Percentiles rank a stretch among this genome's conserved stretches.
These are phyloP conservation scores for Asarcornis scutulata DNA, from an alignment of 2,113 vertebrate species.

Conservation along the genomic window DNA sequence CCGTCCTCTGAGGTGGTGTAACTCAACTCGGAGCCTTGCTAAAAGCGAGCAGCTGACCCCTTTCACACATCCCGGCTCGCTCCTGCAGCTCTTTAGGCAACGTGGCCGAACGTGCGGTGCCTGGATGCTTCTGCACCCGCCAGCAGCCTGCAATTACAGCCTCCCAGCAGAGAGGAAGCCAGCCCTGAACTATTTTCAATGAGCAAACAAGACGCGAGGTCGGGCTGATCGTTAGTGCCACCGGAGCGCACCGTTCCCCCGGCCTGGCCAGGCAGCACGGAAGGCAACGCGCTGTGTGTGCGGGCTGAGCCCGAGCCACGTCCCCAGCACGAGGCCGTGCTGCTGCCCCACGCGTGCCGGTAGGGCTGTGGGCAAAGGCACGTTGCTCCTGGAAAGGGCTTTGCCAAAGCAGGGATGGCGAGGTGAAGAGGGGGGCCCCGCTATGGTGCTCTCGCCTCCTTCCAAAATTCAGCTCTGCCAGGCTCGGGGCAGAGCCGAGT, in stretches of 20 bases:
- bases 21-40: background rate
- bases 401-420: background rate
- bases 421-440: fast-evolving
- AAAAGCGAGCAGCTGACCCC: constrained; percentile 23
- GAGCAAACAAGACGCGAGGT: background rate
- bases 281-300: too few species aligned
- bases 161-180: background rate
- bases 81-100: background rate
- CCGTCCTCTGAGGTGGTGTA: constrained; percentile 7
- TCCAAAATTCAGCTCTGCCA: background rate
- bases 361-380: background rate
- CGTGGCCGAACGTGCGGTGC: background rate
- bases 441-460: fast-evolving
- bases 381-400: fast-evolving
- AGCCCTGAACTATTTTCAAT: background rate
- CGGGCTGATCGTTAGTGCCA: fast-evolving
- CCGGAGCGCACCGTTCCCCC: fast-evolving
- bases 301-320: fast-evolving
- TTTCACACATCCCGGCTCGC: background rate
- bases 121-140: background rate
- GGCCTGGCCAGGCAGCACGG: fast-evolving
- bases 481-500: background rate
- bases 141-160: background rate
- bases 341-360: background rate
- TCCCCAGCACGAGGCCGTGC: fast-evolving